Base-by-base conservation (phyloP, 2,888 invertebrate species). In the Plagodis dolabraria region DNA sequence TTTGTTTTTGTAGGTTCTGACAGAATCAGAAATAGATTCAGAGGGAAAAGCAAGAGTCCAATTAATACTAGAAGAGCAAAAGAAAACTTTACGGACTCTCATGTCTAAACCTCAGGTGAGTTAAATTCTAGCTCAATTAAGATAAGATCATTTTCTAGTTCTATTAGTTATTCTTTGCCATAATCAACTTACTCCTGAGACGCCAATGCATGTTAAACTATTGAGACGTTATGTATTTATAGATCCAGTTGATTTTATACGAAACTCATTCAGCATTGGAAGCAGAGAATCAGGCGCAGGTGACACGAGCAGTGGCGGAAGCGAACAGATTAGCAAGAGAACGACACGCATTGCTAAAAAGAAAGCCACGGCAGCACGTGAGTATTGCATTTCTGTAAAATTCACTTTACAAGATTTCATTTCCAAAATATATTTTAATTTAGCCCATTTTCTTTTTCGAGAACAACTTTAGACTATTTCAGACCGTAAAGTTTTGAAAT, bases 251-350 rank as follows among this genome's bases (percentile, higher is more conserved):
- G 64, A 94, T 97, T 10, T 83, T 97, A 38, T 97, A 97, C 74
- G 96, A 97, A 80, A 97, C 96, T 0, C 97, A 97, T 85, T 97
- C 97, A 0, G 94, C 96, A 52, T 86, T 97, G 45, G 94, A 94
- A 40, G 94, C 95, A 0, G 97, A 97, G 83, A 97, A 97, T 68
- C 93, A 93, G 45, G 95, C 94, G 33, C 96, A 97, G 94, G 94
- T 96, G 12, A 87, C 94, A 0, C 93, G 94, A 45, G 95, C 95
- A 0, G 93, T 96, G 0, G 93, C 95, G 0, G 95, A 95, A 71
- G 95, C 96, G 0, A 97, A 97, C 76, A 91, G 94, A 48, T 86
- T 95, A 65, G 96, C 96, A 0, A 89, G 94, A 43, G 94, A 96
- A 51, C 94, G 96, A 63, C 96, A 96, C 77, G 88, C 94, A 0